Evolutionary conservation across 2,113 vertebrate genomes (phyloP), one percentile per base, ranked within the genome.

Genomic region (Colaptes auratus): DNA sequence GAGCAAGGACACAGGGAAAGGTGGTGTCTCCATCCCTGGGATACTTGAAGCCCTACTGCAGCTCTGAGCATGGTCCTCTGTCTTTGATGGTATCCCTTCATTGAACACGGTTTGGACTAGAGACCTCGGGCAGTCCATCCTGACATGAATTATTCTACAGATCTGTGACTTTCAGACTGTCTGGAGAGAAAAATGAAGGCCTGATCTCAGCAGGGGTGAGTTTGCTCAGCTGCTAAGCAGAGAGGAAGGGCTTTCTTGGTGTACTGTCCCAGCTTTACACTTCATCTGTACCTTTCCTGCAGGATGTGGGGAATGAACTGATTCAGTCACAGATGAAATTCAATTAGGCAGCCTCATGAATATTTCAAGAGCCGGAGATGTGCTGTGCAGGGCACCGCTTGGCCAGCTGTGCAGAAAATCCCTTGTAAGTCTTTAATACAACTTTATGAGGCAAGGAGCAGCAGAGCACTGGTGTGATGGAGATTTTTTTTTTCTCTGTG

Each of bases 381-480:
- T 87, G 74, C 74, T 93, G 91, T 79, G 95, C 93, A 96, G 92
- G 92, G 71, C 92, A 87, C 4, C 10, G 63, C 21, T 71, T 94
- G 91, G 74, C 67, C 64, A 82, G 78, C 89, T 89, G 75, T 42
- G 78, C 81, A 92, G 77, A 89, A 94, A 95, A 96, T 76, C 70
- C 74, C 73, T 76, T 65, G 39, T 89, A 78, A 89, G 77, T 16
- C 74, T 91, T 93, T 64, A 78, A 48, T 72, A 69, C 35, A 84
- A 59, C 18, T 82, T 84, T 7, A 52, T 10, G 46, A 92, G 67
- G 42, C 78, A 90, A 84, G 50, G 10, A 78, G 39, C 73, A 92
- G 4, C 28, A 14, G 21, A 48, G 20, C 60, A 31, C 7, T 44
- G 5, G 67, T 56, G n/a, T 36, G 28, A 12, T 44, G 30, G 85